Evolutionary conservation across 2,113 vertebrate species (phyloP).

Genomic region (Ondatra zibethicus): DNA sequence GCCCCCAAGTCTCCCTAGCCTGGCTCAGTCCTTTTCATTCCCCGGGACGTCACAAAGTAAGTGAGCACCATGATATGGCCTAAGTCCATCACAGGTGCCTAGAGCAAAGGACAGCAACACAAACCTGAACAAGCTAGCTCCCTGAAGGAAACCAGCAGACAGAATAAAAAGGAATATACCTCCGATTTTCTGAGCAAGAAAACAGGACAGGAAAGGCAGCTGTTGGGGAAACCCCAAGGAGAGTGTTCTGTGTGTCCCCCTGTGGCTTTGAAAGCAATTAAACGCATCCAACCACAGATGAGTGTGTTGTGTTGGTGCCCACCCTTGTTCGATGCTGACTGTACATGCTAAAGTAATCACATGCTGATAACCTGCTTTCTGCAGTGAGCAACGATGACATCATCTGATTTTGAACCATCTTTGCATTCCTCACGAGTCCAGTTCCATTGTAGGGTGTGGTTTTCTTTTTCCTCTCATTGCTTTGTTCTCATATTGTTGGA

Average conservation of each 20-base stretch:
- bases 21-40: slow-evolving; percentile 43
- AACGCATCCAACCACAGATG: background rate
- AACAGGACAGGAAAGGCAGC: background rate
- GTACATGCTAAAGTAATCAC: background rate
- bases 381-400: accelerated
- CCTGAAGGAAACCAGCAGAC: background rate
- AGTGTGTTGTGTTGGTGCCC: accelerated
- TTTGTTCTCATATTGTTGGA: background rate
- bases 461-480: background rate
- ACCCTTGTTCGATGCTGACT: accelerated
- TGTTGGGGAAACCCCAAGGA: background rate
- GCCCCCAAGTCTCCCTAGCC: background rate
- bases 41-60: accelerated
- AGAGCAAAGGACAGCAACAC: background rate
- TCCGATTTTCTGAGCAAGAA: too few relatives aligned
- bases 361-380: background rate
- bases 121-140: background rate
- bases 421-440: too few relatives aligned
- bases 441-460: background rate
- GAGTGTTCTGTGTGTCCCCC: background rate
- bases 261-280: background rate
- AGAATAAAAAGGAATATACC: background rate
- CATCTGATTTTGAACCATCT: background rate
- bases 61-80: accelerated
- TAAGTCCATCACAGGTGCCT: background rate